phyloP scores from a whole-genome alignment of 2,113 vertebrate species.

The Microtus montanus region DNA sequence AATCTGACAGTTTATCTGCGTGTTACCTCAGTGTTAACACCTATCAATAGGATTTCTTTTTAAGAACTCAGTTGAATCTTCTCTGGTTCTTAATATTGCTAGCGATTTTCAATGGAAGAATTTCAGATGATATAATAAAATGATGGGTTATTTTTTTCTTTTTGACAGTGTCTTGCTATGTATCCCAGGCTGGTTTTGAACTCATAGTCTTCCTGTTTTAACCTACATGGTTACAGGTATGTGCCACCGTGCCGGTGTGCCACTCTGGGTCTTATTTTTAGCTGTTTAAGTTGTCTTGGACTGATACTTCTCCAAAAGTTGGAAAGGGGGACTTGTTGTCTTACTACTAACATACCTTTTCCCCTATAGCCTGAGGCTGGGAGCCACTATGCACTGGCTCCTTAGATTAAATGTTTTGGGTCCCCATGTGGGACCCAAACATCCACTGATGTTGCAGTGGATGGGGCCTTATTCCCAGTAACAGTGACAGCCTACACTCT shows the following conservation, averaged over 20 bases:
- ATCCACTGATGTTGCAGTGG: background rate
- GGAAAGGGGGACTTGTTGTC: background rate
- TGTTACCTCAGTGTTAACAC: background rate
- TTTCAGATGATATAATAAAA: background rate
- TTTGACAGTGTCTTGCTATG: background rate
- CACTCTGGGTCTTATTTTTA: background rate
- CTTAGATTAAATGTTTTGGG: background rate
- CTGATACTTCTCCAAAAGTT: background rate
- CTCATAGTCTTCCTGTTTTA: background rate
- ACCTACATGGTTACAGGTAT: background rate
- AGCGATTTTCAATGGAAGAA: background rate
- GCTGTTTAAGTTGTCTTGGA: background rate
- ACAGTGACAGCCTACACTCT: background rate
- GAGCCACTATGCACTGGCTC: background rate
- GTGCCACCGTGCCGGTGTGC: background rate
- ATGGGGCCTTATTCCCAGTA: background rate
- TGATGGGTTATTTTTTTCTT: background rate
- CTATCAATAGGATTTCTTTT: background rate
- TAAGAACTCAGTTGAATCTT: background rate
- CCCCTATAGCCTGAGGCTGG: background rate
- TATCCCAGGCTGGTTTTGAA: background rate
- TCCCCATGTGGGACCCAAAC: background rate
- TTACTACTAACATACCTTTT: background rate
- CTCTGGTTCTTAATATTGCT: background rate
- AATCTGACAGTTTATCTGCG: background rate